Evolutionary conservation across 2,113 vertebrate genomes (phyloP).

Genomic region (Melanotaenia duboulayi): DNA sequence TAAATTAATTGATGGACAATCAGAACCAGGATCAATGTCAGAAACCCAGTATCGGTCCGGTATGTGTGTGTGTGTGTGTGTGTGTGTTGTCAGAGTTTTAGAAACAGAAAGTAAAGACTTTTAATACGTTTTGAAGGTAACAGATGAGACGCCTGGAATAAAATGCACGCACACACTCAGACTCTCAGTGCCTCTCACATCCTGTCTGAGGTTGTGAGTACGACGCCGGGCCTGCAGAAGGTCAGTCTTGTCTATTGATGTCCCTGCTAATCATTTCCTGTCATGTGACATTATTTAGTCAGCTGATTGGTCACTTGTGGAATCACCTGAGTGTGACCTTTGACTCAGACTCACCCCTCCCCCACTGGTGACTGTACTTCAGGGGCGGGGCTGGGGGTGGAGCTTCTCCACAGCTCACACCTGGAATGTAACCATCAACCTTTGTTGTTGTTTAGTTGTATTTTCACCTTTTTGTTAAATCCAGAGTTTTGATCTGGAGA

Average conservation of each 20-base stretch:
- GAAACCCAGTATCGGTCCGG: neutral
- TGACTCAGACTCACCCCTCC: neutral
- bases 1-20: too few relatives aligned
- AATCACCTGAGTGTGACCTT: neutral
- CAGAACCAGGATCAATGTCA: neutral
- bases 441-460: neutral
- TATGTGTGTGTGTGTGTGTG: too few relatives aligned
- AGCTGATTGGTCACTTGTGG: neutral
- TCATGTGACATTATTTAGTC: neutral
- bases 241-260: slow-evolving; percentile 25
- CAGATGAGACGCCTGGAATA: neutral
- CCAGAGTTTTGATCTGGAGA: neutral
- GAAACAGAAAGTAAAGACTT: neutral
- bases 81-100: too few relatives aligned
- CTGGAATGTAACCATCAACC: slow-evolving; percentile 15
- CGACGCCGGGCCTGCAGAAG: neutral
- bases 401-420: slow-evolving; percentile 9
- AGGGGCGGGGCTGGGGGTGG: neutral
- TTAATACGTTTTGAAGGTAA: neutral
- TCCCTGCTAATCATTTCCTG: slow-evolving; percentile 7
- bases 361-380: neutral
- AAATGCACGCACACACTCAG: neutral
- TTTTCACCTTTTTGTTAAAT: neutral
- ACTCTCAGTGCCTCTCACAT: slow-evolving; percentile 22
- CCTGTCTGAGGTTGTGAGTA: neutral